Conservation (phyloP, 2,888 invertebrate genomes). For the Leptinotarsa peninsularis region DNA sequence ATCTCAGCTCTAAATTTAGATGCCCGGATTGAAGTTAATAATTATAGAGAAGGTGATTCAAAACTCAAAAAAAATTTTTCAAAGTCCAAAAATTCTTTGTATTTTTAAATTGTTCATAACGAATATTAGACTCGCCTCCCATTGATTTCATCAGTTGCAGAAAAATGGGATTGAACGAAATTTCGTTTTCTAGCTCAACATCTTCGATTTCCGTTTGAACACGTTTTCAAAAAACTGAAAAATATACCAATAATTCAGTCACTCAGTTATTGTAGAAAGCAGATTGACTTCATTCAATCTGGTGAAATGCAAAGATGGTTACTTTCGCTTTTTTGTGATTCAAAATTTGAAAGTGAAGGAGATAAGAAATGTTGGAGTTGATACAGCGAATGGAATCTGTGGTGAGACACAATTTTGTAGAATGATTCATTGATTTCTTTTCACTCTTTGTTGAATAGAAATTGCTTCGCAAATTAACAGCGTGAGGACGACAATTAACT, state of each 20-base stretch:
- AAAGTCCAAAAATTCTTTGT: too few species aligned
- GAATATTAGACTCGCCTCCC: too few species aligned
- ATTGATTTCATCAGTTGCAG: too few species aligned
- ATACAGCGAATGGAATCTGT: not conserved
- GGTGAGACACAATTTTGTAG: not conserved
- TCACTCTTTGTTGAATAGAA: too few species aligned
- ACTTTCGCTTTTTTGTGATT: constrained; percentile 24
- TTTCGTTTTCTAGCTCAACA: not conserved
- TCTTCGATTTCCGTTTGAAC: not conserved
- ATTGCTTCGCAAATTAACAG: too few species aligned
- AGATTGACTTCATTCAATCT: not conserved
- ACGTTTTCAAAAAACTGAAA: not conserved
- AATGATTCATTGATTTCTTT: not conserved
- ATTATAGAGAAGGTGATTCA: too few species aligned
- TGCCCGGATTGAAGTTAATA: too few species aligned
- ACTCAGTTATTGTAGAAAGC: constrained; percentile 13
- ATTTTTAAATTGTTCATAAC: too few species aligned
- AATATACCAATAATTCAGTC: not conserved
- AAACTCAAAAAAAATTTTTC: too few species aligned
- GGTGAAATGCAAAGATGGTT: not conserved
- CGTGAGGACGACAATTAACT: too few species aligned
- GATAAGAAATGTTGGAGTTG: not conserved
- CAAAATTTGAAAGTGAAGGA: not conserved
- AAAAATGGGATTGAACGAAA: too few species aligned
- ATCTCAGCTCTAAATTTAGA: too few species aligned